Base-by-base conservation (phyloP, 2,797 vertebrate species). In the Danio choprae region DNA sequence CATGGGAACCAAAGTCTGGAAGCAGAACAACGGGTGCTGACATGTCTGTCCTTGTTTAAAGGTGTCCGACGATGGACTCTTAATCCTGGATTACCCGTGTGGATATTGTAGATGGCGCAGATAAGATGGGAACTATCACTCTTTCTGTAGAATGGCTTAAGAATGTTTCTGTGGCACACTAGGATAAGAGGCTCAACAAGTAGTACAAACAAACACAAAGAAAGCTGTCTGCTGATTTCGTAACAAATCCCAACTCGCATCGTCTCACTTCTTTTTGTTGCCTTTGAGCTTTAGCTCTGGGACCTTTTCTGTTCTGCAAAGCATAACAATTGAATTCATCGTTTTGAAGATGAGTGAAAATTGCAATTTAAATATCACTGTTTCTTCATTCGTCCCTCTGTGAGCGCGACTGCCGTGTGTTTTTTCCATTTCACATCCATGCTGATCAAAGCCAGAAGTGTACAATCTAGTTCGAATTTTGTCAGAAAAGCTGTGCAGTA, bases 1-100 rank as follows among this genome's bases (percentile, higher is more conserved):
- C 91, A 93, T 88, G 88, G 77, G 43, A 65, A 58, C 80, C 80
- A 81, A 81, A 87, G 86, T 86, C 81, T 82, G 88, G 81, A 84
- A 87, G 84, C 84, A 82, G 84, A 73, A 84, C 63, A 65, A 80
- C 86, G 85, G 88, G 86, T 87, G 87, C 84, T 79, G 89, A 86
- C 75, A 80, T 83, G 89, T 83, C 46, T 11, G 48, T 53, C 64
- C 38, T 53, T 8, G 20, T 69, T 60, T 56, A 50, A 40, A 62
- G 44, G 13, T 70, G 44, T 74, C 51, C 74, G 56, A 59, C 51
- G 65, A 48, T 65, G 9, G 62, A 5, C 22, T 9, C 20, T 29
- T 71, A 82, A 82, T 82, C 73, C 76, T 74, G 80, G 80, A 80
- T 82, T 78, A 62, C 11, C 56, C 29, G 15, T 74, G 22, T 81